Conservation (phyloP, 2,888 invertebrate genomes). For the Trichogramma dendrolimi region DNA sequence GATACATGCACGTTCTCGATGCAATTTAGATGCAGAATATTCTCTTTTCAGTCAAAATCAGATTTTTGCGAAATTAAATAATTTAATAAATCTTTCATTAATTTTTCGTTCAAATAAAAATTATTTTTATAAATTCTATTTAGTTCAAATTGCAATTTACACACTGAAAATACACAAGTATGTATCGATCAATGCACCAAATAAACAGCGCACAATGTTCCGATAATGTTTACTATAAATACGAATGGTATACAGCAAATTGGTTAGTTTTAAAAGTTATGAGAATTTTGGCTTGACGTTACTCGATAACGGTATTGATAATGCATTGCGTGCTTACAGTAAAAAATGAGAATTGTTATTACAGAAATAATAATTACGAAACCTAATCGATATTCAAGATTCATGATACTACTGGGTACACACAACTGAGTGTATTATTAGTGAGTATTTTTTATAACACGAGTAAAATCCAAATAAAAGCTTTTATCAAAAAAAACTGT, state of each 20-base stretch:
- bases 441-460: slow-evolving; percentile 51
- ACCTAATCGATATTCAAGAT: slow-evolving; percentile 26
- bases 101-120: not conserved
- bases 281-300: slow-evolving; percentile 5
- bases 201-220: slow-evolving; percentile 22
- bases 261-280: slow-evolving; percentile 17
- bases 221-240: not conserved
- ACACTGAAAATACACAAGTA: not conserved
- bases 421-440: slow-evolving; percentile 38
- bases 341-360: slow-evolving; percentile 7
- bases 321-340: slow-evolving; percentile 17
- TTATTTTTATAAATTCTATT: not conserved
- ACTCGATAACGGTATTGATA: slow-evolving; percentile 11
- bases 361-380: slow-evolving; percentile 12
- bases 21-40: no score
- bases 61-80: no score
- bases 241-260: not conserved
- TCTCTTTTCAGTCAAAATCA: no score
- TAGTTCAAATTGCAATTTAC: not conserved
- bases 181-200: slow-evolving; percentile 16
- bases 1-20: no score
- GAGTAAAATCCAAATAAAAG: slow-evolving; percentile 45
- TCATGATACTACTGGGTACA: slow-evolving; percentile 33
- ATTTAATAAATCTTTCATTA: not conserved
- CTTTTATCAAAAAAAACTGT: slow-evolving; percentile 35